Base-by-base conservation (phyloP, 2,888 invertebrate genomes). In the Volucella bombylans region DNA sequence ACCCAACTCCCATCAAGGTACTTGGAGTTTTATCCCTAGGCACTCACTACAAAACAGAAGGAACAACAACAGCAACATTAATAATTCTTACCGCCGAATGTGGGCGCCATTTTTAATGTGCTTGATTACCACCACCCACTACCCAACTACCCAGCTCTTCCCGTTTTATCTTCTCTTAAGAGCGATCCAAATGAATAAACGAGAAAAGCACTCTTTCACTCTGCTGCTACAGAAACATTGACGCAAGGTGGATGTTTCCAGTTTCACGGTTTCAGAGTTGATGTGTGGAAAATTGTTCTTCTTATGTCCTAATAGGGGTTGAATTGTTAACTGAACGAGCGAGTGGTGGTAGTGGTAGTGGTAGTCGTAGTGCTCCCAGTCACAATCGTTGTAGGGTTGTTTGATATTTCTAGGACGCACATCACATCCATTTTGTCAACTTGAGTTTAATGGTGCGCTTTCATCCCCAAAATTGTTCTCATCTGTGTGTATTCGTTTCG, bases 351-450 rank as follows among this genome's bases (percentile, higher is more conserved):
- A 23, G 18, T 18, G 18, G 18, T 18, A 23, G 23, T 23, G 23
- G 23, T 23, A 23, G 23, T 23, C 23, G 4, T 23, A 23, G 31
- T 31, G 31, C 31, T 31, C 31, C 31, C 31, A 4, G 6, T 31
- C 6, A 31, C 31, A 31, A 31, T 31, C 31, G 31, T 31, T 31
- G 31, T 31, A 31, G 10, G 65, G 71, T 71, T 80, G 71, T 80
- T 69, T 77, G 80, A 71, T 80, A 80, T 83, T 59, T 74, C 81
- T 52, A 38, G 57, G 65, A 72, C 76, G 76, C 81, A 77, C 85
- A 85, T 85, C 77, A 77, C 85, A 85, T 85, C 72, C 81, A 85
- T 85, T 85, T 81, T 85, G 85, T 77, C 85, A 85, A 85, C 85
- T 77, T 47, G 81, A 85, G 76, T 85, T 85, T 85, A 85, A 85